phyloP scores from a whole-genome alignment of 1,140 invertebrate genomes.

The Drosophila littoralis region DNA sequence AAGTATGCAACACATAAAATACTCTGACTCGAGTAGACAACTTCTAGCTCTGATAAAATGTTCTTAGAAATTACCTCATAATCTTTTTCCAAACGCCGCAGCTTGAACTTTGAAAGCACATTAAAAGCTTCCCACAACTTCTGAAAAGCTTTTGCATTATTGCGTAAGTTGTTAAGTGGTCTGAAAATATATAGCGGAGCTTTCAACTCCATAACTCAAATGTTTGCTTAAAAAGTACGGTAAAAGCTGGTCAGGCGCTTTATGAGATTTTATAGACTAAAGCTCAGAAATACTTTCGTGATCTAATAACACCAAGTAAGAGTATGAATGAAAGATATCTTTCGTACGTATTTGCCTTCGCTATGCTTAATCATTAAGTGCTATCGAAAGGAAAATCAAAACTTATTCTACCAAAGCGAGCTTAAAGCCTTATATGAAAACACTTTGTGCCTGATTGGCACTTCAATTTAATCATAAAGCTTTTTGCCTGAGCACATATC shows the following conservation, averaged over 20 bases:
- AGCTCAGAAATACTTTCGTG: not conserved
- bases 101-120: too few species aligned
- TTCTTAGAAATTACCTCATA: not conserved
- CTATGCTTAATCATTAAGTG: not conserved
- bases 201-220: too few species aligned
- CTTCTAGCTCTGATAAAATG: not conserved
- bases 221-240: too few species aligned
- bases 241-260: too few species aligned
- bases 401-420: not conserved
- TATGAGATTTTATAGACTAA: too few species aligned
- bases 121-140: too few species aligned
- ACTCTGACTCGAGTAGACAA: not conserved
- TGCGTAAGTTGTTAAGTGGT: too few species aligned
- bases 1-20: not conserved
- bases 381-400: not conserved
- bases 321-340: not conserved
- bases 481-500: slow-evolving; percentile 52
- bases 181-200: too few species aligned
- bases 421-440: not conserved
- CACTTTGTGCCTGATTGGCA: slow-evolving; percentile 34
- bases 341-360: not conserved
- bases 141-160: too few species aligned
- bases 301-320: not conserved
- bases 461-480: slow-evolving; percentile 15
- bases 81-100: too few species aligned